Percentiles rank a stretch among this genome's conserved stretches.
Conservation (phyloP, 2,113 vertebrate genomes). For the Mastomys coucha region DNA sequence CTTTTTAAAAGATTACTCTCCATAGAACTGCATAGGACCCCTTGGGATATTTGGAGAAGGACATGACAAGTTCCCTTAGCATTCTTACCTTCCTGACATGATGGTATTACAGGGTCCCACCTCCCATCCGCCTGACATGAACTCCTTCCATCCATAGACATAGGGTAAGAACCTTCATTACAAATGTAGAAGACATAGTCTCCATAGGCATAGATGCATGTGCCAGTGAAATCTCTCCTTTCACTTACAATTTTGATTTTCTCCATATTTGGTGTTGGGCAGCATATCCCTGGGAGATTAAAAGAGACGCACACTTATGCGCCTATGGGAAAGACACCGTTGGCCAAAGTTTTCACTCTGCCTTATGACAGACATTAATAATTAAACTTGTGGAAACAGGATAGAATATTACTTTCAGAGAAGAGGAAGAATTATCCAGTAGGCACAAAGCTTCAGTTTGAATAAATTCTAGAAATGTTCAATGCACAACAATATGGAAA, state of each 20-base stretch:
- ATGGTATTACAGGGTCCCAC: constrained; percentile 30
- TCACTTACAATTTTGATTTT: constrained; percentile 31
- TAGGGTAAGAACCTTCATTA: background rate
- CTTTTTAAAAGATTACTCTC: background rate
- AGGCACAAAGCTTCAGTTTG: background rate
- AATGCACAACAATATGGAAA: background rate
- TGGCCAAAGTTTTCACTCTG: background rate
- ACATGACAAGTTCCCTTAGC: background rate
- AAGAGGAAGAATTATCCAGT: background rate
- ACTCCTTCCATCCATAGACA: constrained; percentile 1
- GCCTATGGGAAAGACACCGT: background rate
- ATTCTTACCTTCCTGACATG: constrained; percentile 46
- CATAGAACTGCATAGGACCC: background rate
- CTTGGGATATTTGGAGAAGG: background rate
- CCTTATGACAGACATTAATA: background rate
- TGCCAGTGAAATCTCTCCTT: background rate
- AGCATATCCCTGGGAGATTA: constrained; percentile 19
- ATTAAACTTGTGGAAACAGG: background rate
- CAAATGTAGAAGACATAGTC: background rate
- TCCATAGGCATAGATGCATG: background rate
- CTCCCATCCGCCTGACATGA: constrained; percentile 38
- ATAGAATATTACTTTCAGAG: background rate
- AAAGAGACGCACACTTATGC: background rate
- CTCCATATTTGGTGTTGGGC: constrained; percentile 16
- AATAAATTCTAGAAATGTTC: background rate